Evolutionary conservation across 92 coral and sea anemone species (phyloP).

Genomic region (Zoanthus gigantus): DNA sequence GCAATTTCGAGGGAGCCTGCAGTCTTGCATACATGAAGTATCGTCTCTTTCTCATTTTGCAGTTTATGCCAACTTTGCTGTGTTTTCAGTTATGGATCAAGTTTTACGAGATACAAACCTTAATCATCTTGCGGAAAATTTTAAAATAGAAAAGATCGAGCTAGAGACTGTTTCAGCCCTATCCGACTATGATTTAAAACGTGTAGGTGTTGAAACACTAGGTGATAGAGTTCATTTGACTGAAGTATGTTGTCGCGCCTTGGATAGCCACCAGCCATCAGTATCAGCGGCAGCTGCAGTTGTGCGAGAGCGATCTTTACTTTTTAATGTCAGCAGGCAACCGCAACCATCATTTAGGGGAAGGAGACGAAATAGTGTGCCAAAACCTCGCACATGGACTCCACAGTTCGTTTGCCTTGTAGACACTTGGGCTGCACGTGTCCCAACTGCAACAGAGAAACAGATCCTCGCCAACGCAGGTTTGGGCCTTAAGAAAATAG

Average conservation of each 20-base stretch:
- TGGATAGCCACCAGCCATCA: slow-evolving; percentile 17
- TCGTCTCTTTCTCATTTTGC: slow-evolving; percentile 7
- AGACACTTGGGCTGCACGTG: no score
- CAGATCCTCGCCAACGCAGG: background rate
- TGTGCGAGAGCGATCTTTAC: slow-evolving; percentile 21
- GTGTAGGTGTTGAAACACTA: slow-evolving; percentile 12
- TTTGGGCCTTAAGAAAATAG: no score
- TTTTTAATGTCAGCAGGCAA: slow-evolving; percentile 18
- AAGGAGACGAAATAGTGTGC: background rate
- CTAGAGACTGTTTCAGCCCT: slow-evolving; percentile 8
- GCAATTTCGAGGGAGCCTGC: slow-evolving; percentile 7
- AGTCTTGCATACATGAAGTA: background rate
- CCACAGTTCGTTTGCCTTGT: slow-evolving; percentile 45
- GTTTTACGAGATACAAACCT: slow-evolving; percentile 19
- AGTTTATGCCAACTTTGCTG: slow-evolving; percentile 10
- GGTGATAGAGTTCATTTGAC: background rate
- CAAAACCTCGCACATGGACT: slow-evolving; percentile 36
- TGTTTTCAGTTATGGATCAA: slow-evolving; percentile 15
- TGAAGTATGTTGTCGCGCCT: background rate
- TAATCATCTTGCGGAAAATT: background rate
- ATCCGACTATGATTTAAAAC: slow-evolving; percentile 20
- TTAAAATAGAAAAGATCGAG: background rate
- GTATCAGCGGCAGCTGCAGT: slow-evolving; percentile 11
- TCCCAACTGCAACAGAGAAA: slow-evolving; percentile 33
- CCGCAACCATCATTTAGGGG: background rate